Percentiles rank a stretch among this genome's conserved stretches.
phyloP scores from a whole-genome alignment of 1,140 invertebrate genomes.

The Ooceraea biroi region DNA sequence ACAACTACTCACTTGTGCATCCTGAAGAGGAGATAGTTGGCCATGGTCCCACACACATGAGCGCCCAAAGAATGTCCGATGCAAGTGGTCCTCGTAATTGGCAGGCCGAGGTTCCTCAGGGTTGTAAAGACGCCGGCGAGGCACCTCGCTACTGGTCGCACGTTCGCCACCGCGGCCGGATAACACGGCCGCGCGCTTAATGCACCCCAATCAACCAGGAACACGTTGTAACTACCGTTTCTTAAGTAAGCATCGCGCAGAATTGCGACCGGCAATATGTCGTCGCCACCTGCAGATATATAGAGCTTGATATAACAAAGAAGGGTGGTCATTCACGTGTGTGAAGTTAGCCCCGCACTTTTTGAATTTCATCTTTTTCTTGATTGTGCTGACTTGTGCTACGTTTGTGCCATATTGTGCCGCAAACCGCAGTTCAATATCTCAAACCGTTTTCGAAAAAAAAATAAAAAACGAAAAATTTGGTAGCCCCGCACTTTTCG shows the following conservation, averaged over 20 bases:
- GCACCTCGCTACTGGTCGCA: constrained; percentile 89
- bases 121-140: constrained; percentile 88
- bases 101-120: constrained; percentile 88
- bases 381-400: no score
- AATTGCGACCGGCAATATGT: constrained; percentile 89
- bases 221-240: constrained; percentile 91
- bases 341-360: no score
- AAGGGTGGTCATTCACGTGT: no score
- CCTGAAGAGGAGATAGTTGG: constrained; percentile 89
- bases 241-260: constrained; percentile 90
- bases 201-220: constrained; percentile 91
- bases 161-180: constrained; percentile 90
- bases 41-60: constrained; percentile 91
- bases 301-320: neutral
- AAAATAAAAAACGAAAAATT: no score
- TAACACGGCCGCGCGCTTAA: constrained; percentile 91
- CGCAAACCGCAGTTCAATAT: no score
- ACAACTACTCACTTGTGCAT: constrained; percentile 82
- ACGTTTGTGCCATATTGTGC: no score
- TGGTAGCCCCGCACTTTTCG: no score
- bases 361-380: no score
- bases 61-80: constrained; percentile 92
- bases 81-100: constrained; percentile 88
- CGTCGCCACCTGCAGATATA: constrained; percentile 87
- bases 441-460: no score